Evolutionary conservation across 2,888 invertebrate species (phyloP).

Genomic region (Leptarthrus brevirostris): DNA sequence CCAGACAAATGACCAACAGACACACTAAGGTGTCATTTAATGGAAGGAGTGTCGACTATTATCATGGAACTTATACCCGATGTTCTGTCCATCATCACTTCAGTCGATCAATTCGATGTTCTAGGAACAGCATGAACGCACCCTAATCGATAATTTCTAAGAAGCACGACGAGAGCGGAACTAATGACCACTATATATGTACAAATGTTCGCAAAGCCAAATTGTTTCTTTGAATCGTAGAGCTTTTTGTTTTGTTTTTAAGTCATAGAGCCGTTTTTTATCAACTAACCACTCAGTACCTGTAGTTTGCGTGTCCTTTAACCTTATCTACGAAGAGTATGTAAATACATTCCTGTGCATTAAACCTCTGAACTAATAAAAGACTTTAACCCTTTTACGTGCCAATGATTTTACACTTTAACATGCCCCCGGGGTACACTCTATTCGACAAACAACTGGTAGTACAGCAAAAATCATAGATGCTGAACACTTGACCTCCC

Average conservation of each 20-base stretch:
- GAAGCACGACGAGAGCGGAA: constrained; percentile 22
- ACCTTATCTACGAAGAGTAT: not conserved
- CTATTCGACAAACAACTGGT: constrained; percentile 24
- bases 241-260: not conserved
- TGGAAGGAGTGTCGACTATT: constrained; percentile 1
- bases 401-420: constrained; percentile 5
- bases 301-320: constrained; percentile 25
- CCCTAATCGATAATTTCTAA: constrained; percentile 17
- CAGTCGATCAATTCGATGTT: not conserved
- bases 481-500: constrained; percentile 4
- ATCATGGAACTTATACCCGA: not conserved
- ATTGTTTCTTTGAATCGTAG: not conserved
- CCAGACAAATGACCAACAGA: constrained; percentile 13
- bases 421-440: not conserved
- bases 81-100: not conserved
- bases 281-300: not conserved
- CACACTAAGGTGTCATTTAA: constrained; percentile 21
- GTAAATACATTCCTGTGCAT: constrained; percentile 22
- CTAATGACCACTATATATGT: constrained; percentile 27
- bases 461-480: constrained; percentile 5
- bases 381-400: constrained; percentile 33
- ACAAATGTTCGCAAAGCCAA: not conserved
- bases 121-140: not conserved
- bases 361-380: constrained; percentile 4
- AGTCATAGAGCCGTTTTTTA: not conserved